Evolutionary conservation across 2,113 vertebrate species (phyloP).

Genomic region (Ctenomys sociabilis): DNA sequence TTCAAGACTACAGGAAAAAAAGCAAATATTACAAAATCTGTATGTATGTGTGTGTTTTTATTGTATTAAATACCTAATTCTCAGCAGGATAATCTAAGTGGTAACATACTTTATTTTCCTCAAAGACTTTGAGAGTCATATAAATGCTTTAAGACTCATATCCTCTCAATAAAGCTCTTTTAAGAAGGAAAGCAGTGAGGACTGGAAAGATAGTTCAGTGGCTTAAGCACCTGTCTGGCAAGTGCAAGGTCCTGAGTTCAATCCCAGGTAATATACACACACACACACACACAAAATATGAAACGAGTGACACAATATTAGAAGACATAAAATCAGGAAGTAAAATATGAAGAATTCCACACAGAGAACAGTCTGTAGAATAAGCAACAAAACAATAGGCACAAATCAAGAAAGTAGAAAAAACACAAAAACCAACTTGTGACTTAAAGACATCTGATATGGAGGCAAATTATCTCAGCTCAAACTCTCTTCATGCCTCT

Average conservation of each 20-base stretch:
- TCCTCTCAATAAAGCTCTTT: not conserved
- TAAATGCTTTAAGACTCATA: not conserved
- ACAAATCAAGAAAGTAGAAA: slow-evolving; percentile 39
- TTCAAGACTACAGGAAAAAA: not conserved
- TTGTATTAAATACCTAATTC: not conserved
- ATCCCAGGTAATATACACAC: no score
- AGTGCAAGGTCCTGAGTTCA: no score
- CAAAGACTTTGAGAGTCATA: not conserved
- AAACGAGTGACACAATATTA: not conserved
- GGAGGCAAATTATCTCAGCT: not conserved
- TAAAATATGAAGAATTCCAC: not conserved
- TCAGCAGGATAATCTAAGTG: not conserved
- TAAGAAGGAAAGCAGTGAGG: not conserved
- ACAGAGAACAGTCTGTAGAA: not conserved
- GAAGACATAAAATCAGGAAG: not conserved
- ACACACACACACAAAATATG: no score
- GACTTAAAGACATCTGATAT: not conserved
- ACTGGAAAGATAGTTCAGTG: no score
- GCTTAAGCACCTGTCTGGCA: no score
- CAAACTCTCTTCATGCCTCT: slow-evolving; percentile 8
- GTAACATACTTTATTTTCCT: not conserved
- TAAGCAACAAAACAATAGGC: not conserved
- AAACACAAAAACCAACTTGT: not conserved
- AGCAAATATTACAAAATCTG: not conserved
- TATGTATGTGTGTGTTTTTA: not conserved